Conservation (phyloP, 2,113 vertebrate genomes). For the Dendropsophus ebraccatus region DNA sequence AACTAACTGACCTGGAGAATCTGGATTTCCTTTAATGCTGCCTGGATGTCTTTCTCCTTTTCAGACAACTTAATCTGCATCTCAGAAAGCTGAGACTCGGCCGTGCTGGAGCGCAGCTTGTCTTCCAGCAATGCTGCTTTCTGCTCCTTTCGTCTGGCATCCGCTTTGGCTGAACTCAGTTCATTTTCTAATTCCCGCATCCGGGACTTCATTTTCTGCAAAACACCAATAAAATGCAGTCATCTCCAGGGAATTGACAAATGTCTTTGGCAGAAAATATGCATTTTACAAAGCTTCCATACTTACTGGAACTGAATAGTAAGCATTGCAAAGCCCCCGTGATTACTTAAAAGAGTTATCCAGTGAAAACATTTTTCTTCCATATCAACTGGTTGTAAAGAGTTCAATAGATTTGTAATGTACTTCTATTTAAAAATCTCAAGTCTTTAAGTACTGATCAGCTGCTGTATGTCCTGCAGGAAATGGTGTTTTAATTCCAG, state of each 20-base stretch:
- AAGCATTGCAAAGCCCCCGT: background rate
- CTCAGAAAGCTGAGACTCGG: constrained; percentile 68
- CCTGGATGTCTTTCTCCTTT: constrained; percentile 69
- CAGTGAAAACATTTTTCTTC: too few relatives aligned
- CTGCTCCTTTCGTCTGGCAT: constrained; percentile 67
- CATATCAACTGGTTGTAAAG: too few relatives aligned
- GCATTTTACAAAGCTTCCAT: background rate
- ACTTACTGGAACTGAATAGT: background rate
- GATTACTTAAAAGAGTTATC: background rate
- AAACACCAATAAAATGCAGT: background rate
- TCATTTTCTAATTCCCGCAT: constrained; percentile 70
- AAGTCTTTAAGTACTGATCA: too few relatives aligned
- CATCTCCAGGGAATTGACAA: background rate
- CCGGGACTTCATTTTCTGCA: constrained; percentile 68
- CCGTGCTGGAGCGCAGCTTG: constrained; percentile 63
- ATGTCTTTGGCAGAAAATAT: background rate
- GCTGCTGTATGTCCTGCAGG: too few relatives aligned
- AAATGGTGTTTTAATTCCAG: too few relatives aligned
- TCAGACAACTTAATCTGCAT: constrained; percentile 71
- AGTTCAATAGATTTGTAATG: too few relatives aligned
- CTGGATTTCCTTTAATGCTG: constrained; percentile 62
- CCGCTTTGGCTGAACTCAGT: constrained; percentile 63
- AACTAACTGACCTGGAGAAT: constrained; percentile 68
- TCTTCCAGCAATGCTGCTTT: constrained; percentile 68
- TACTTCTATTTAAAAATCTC: too few relatives aligned